Base-by-base conservation (phyloP, 2,113 vertebrate genomes). In the Lates calcarifer region DNA sequence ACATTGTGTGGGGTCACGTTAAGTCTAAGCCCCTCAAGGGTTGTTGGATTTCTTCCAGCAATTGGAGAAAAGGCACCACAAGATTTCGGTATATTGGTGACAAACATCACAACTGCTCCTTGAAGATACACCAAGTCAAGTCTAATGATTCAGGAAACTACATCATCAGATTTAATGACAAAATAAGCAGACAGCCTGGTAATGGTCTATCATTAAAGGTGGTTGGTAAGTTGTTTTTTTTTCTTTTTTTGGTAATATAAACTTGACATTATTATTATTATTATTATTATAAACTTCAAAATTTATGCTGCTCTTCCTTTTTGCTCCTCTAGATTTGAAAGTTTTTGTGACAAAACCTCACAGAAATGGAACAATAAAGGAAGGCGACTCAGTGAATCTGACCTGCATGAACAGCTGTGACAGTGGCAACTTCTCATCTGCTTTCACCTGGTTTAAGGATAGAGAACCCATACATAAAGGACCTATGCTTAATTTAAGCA, bases 181-280 rank as follows among this genome's bases (percentile, higher is more conserved):
- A 29, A 29, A 4, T 0, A 0, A 6, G 0, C 4, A 28, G 5
- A 0, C 11, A 31, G 1, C 11, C 45, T 28, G 47, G 66, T 24
- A 0, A 0, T 11, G n/a, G 55, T 29, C 2, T 55, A 57, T 35
- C 0, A 9, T 37, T 92, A 24, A 47, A 49, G 1, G 49, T 92
- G 41, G 39, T 37, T 67, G 85, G 91, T 92, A 68, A 82, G n/a
- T n/a, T n/a, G 85, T 86, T 79, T 71, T 45, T 24, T 66, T 43
- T 58, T 15, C 5, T 60, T 41, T 60, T 12, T n/a, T n/a, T n/a
- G n/a, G n/a, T n/a, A n/a, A n/a, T n/a, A n/a, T n/a, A n/a, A n/a
- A n/a, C n/a, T n/a, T n/a, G n/a, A n/a, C n/a, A n/a, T n/a, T n/a
- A n/a, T n/a, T n/a, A n/a, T n/a, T n/a, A n/a, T n/a, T n/a, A n/a